These are phyloP conservation scores for Poicephalus gulielmi DNA, from an alignment of 2,113 vertebrate genomes.

Conservation along the genomic window DNA sequence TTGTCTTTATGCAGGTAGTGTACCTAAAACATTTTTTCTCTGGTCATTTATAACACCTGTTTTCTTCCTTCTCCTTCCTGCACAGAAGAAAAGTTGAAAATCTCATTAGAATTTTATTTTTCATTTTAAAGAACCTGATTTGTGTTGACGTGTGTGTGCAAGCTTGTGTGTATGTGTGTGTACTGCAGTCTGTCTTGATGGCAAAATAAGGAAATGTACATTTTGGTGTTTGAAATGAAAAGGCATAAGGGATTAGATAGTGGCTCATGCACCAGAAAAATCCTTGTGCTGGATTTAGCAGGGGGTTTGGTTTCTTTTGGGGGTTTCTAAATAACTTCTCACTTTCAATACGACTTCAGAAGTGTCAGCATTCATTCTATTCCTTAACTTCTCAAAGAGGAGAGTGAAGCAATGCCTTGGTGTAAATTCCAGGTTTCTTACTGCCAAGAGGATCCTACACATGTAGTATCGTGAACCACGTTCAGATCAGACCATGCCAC, in stretches of 20 bases:
- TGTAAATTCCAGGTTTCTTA: not conserved
- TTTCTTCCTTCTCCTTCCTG: not conserved
- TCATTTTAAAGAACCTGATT: not conserved
- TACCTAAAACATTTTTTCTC: not conserved
- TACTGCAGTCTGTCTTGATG: not conserved
- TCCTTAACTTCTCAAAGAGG: not conserved
- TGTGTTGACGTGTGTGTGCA: not conserved
- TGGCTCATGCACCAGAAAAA: not conserved
- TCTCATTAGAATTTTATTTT: not conserved
- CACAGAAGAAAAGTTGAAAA: not conserved
- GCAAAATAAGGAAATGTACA: not conserved
- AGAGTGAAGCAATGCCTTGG: not conserved
- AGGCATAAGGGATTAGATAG: not conserved
- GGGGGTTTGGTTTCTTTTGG: fast-evolving
- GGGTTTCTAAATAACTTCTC: not conserved
- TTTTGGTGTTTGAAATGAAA: not conserved
- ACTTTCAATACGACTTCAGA: not conserved
- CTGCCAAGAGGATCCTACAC: not conserved
- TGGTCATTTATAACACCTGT: not conserved
- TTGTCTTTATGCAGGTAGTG: not conserved
- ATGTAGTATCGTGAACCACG: not conserved
- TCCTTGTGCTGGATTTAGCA: not conserved
- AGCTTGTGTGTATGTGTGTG: not conserved
- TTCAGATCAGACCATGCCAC: not conserved
- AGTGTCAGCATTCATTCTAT: not conserved